These are phyloP conservation scores for Poecilia wingei DNA, from an alignment of 2,797 vertebrate genomes.

Conservation along the genomic window DNA sequence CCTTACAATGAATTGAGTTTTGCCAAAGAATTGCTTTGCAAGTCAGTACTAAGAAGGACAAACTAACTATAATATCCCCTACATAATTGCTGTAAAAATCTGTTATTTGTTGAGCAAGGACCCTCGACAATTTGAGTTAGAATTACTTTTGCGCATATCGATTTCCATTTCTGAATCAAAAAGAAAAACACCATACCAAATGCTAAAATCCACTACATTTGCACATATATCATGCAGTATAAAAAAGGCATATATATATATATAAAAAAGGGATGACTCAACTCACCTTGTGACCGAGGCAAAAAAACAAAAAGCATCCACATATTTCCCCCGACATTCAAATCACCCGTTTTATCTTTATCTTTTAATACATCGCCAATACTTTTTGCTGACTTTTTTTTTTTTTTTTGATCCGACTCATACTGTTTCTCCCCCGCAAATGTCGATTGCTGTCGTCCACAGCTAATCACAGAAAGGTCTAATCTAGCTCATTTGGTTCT, in stretches of 20 bases:
- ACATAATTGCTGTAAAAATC: constrained; percentile 77
- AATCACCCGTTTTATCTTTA: constrained; percentile 66
- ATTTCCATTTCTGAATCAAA: constrained; percentile 68
- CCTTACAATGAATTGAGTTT: constrained; percentile 72
- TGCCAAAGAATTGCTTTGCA: constrained; percentile 82
- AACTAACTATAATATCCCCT: constrained; percentile 76
- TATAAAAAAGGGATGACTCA: constrained; percentile 39
- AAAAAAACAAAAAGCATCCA: constrained; percentile 38
- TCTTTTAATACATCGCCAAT: constrained; percentile 61
- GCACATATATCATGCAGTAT: constrained; percentile 68
- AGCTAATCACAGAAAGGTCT: constrained; percentile 52
- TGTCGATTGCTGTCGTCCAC: constrained; percentile 57
- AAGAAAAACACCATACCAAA: constrained; percentile 53
- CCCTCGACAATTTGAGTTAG: constrained; percentile 75
- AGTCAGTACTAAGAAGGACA: constrained; percentile 77
- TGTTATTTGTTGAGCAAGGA: constrained; percentile 75
- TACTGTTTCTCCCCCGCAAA: constrained; percentile 58
- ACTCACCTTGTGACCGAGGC: constrained; percentile 47
- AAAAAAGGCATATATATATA: constrained; percentile 43
- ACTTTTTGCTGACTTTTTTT: constrained; percentile 54
- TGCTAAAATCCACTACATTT: constrained; percentile 62
- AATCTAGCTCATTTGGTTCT: constrained; percentile 57
- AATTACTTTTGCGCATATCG: constrained; percentile 75
- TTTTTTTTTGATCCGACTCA: constrained; percentile 48
- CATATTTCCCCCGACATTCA: constrained; percentile 53